Percentiles rank a stretch among this genome's conserved stretches.
Conservation (phyloP, 2,888 invertebrate species). For the Lithophane socia region DNA sequence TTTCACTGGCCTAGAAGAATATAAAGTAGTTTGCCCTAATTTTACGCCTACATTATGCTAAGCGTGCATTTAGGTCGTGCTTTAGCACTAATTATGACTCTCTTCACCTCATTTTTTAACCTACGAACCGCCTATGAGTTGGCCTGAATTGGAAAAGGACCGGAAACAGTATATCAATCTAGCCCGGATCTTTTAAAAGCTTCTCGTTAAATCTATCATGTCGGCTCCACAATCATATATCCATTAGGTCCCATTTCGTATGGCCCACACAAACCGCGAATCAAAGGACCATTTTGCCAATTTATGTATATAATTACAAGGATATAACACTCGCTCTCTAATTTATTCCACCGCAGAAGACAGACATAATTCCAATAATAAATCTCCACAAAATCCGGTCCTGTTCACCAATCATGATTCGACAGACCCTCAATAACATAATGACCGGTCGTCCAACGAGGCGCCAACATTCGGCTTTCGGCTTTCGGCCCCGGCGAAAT, state of each 20-base stretch:
- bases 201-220: background rate
- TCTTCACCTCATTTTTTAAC: background rate
- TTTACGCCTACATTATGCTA: constrained; percentile 20
- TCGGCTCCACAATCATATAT: background rate
- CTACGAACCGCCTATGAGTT: too few relatives aligned
- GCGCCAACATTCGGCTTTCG: constrained; percentile 86
- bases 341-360: constrained; percentile 48
- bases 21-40: background rate
- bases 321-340: constrained; percentile 22
- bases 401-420: constrained; percentile 76
- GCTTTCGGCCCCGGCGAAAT: constrained; percentile 77
- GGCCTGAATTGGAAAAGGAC: background rate
- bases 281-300: constrained; percentile 21
- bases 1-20: background rate
- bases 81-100: constrained; percentile 32
- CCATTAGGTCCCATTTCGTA: background rate
- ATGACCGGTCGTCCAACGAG: constrained; percentile 83
- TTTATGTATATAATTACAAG: constrained; percentile 30
- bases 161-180: background rate
- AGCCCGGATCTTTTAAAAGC: background rate
- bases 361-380: constrained; percentile 53
- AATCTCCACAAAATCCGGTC: constrained; percentile 67
- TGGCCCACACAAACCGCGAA: background rate
- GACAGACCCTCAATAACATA: constrained; percentile 82
- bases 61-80: constrained; percentile 17